Percentiles rank a stretch among this genome's conserved stretches.
Evolutionary conservation across 2,888 invertebrate species (phyloP).

Genomic region (Stenurella melanura): DNA sequence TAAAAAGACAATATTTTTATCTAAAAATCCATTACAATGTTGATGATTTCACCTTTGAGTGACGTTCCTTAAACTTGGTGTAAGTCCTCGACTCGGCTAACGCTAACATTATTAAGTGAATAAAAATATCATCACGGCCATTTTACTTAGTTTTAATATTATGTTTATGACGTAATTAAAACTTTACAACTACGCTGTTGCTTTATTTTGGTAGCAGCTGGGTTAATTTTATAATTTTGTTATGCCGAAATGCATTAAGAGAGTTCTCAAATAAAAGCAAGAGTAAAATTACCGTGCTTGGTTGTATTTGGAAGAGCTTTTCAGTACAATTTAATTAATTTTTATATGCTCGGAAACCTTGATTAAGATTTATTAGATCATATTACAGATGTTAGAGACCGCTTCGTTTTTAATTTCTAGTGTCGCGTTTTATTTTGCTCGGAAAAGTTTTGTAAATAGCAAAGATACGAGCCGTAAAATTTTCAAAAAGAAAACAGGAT

Average conservation of each 20-base stretch:
- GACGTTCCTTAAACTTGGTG: not conserved
- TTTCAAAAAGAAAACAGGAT: no score
- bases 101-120: not conserved
- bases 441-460: not conserved
- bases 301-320: constrained; percentile 1
- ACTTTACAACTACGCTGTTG: constrained; percentile 24
- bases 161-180: constrained; percentile 34
- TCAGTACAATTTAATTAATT: not conserved
- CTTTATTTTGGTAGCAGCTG: constrained; percentile 14
- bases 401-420: not conserved
- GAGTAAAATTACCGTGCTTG: constrained; percentile 4
- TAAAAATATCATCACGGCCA: constrained; percentile 10
- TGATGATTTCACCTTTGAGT: not conserved
- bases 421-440: not conserved
- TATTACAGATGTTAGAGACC: not conserved
- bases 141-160: constrained; percentile 26
- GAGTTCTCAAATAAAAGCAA: not conserved
- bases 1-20: not conserved
- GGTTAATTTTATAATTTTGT: constrained; percentile 28
- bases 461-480: no score
- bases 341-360: not conserved
- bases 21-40: not conserved
- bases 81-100: not conserved
- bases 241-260: constrained; percentile 9
- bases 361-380: not conserved